Base-by-base conservation (phyloP, 2,888 invertebrate species). In the Standfussiana lucernea region DNA sequence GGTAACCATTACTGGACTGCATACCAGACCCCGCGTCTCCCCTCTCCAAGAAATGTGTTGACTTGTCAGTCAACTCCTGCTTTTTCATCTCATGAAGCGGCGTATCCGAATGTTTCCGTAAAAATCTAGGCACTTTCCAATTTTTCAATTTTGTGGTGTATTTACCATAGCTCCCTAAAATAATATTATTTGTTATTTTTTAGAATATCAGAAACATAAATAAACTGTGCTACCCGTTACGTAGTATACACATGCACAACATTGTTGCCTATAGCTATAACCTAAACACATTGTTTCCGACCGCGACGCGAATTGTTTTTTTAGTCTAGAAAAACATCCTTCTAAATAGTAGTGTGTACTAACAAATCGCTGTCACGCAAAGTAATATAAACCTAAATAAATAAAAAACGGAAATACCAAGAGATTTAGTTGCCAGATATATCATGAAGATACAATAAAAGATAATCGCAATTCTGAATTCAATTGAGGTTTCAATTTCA, bases 41-140 rank as follows among this genome's bases (percentile, higher is more conserved):
- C 21, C 94, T 90, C 84, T 95, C 95, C 78, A 95, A 84, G 53
- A 94, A 92, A 83, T 95, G 92, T 83, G 95, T 93, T 7, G 93
- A 91, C 83, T 95, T 95, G 53, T 96, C 94, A 37, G 94, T 95
- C 72, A 94, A 92, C 61, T 94, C 95, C 53, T 93, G 93, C 86
- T 96, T 96, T 86, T 96, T 96, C 21, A 96, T 95, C 86, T 95
- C 94, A 73, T 96, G 96, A 24, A 96, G 87, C 8, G 96, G 96
- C 28, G 96, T 96, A 83, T 97, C 97, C 1, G 97, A 96, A 90
- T 96, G 96, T 90, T 98, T 98, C 72, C 97, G 96, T 67, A 98
- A 93, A 90, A 98, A 98, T 88, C 97, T 97, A 62, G 98, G 97
- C 84, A 98, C 97, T 93, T 97, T 98, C 98, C 98, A 98, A 86